Base-by-base conservation (phyloP, 2,888 invertebrate genomes). In the Timema cristinae region DNA sequence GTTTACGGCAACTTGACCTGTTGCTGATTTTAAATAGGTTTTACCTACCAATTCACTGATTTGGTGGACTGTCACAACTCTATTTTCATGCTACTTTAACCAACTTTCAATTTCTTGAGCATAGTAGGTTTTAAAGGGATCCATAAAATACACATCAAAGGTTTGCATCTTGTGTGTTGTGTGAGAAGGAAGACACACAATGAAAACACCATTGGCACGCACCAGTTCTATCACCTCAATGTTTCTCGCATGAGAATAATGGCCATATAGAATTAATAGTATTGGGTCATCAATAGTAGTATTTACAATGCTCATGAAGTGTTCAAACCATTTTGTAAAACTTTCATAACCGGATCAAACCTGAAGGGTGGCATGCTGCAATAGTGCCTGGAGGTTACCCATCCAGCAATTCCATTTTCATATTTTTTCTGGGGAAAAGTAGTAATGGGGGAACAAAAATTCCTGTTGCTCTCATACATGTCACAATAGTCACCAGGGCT, bases 291-390 rank as follows among this genome's bases (percentile, higher is more conserved):
- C 76, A 59, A 67, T 61, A 52, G 76, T 74, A 7, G 78, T 78
- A 13, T 78, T 78, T 16, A 78, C 72, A 48, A 71, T 67, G 0
- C 72, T 59, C 52, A 77, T 70, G 68, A 79, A 79, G 10, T 59
- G 59, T 9, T 59, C 67, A 59, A 81, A 76, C 79, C 80, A 81
- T 56, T 78, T 69, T 7, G 78, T 75, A 74, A 80, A 81, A 2
- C 79, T 70, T 48, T 78, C 68, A 66, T 13, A 72, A 69, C 73
- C 80, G 79, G 8, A 81, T 77, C 79, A 79, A 80, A 9, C 79
- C 79, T 73, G 74, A 74, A 71, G 75, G 74, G 72, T 79, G 77
- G 68, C 76, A 78, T 66, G 70, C 77, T 68, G 74, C 76, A 13
- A 79, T 75, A 69, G 77, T 71, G 54, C 77, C 78, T 49, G 77